These are phyloP conservation scores for Elephas maximus DNA, from an alignment of 2,113 vertebrate genomes.

Conservation along the genomic window DNA sequence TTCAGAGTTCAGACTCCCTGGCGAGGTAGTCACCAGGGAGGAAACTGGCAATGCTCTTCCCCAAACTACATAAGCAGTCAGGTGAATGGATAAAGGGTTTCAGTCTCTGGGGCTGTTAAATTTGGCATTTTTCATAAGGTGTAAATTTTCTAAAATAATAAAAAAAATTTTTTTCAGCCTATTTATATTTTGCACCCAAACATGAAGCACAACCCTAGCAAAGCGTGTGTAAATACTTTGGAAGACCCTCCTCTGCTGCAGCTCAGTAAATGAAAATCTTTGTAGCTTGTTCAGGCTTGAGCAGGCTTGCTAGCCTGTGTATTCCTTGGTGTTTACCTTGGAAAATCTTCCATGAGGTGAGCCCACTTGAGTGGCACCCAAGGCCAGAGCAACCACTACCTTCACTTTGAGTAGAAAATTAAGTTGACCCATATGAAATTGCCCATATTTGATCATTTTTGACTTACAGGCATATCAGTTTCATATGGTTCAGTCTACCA, in stretches of 20 bases:
- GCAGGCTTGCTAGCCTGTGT: neutral
- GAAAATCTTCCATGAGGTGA: neutral
- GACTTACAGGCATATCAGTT: neutral
- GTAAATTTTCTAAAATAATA: conserved; percentile 75
- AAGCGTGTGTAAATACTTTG: conserved; percentile 50
- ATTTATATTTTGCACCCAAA: conserved; percentile 80
- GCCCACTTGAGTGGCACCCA: neutral
- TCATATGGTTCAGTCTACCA: neutral
- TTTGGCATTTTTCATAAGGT: conserved; percentile 53
- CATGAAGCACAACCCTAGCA: conserved; percentile 60
- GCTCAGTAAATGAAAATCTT: conserved; percentile 68
- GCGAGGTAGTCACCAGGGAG: neutral
- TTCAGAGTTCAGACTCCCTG: neutral
- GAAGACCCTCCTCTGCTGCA: conserved; percentile 63
- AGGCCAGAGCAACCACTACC: neutral
- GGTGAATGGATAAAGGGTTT: conserved; percentile 69
- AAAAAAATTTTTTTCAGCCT: conserved; percentile 82
- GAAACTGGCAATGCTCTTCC: neutral
- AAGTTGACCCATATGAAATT: neutral
- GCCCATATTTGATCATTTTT: neutral
- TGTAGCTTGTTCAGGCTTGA: conserved; percentile 59
- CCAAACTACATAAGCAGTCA: neutral
- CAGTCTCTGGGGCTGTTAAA: conserved; percentile 73
- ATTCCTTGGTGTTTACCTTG: conserved; percentile 45
- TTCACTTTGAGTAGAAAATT: conserved; percentile 14